Evolutionary conservation across 2,113 vertebrate species (phyloP).

Genomic region (Pseudopipra pipra): DNA sequence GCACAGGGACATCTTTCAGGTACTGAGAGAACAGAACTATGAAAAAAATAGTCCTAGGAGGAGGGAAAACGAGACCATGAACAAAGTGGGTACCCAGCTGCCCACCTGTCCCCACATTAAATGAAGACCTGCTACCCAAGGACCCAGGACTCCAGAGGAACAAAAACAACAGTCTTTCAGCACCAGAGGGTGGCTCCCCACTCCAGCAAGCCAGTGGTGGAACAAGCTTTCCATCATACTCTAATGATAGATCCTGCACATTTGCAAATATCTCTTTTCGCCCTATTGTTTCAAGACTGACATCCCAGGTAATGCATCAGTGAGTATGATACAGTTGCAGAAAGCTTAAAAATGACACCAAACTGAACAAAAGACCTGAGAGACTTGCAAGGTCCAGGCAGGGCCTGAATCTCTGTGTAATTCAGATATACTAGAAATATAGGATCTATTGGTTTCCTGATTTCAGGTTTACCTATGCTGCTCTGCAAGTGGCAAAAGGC

Average conservation of each 20-base stretch:
- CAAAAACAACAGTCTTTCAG: background rate
- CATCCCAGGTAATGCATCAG: background rate
- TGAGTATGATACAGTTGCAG: background rate
- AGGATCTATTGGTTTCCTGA: background rate
- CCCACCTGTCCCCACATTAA: background rate
- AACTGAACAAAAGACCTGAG: background rate
- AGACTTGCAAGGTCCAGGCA: background rate
- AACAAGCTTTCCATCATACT: background rate
- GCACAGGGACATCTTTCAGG: slow-evolving; percentile 84
- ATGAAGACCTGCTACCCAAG: background rate
- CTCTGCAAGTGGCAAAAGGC: background rate
- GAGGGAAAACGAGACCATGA: background rate
- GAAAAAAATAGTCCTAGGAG: slow-evolving; percentile 84
- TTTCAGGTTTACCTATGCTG: background rate
- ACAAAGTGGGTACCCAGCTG: background rate
- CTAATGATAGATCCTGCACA: background rate
- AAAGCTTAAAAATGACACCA: background rate
- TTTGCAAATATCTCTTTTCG: background rate
- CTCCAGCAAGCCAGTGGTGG: background rate
- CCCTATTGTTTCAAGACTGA: background rate
- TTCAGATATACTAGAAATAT: background rate
- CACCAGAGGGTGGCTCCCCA: background rate
- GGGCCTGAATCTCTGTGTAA: background rate
- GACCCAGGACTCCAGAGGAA: background rate
- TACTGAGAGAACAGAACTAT: slow-evolving; percentile 97